phyloP scores from a whole-genome alignment of 2,113 vertebrate genomes.

The Noctilio leporinus region DNA sequence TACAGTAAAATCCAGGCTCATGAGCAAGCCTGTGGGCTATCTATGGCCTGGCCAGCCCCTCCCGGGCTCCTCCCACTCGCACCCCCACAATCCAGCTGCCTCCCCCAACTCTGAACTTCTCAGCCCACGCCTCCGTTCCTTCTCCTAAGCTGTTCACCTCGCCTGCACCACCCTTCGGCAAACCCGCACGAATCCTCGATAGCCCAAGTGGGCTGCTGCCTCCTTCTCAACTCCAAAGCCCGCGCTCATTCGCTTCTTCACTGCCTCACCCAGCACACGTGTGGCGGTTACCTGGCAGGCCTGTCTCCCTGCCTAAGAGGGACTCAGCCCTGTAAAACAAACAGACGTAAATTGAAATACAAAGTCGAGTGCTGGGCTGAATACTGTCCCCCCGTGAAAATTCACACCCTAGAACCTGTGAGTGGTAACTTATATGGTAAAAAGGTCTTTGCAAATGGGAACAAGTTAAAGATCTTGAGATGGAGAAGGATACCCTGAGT shows the following conservation, averaged over 20 bases:
- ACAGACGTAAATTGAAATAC: background rate
- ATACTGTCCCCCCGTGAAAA: background rate
- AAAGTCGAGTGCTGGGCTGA: background rate
- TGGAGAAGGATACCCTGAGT: background rate
- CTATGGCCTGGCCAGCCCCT: background rate
- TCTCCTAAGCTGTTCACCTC: background rate
- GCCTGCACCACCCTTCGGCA: background rate
- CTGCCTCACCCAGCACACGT: too few relatives aligned
- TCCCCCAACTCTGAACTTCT: background rate
- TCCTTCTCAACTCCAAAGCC: background rate
- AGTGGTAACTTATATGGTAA: background rate
- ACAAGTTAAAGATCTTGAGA: background rate
- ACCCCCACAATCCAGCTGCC: background rate
- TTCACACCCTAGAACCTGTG: background rate
- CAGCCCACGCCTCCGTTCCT: background rate
- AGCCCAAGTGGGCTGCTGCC: background rate
- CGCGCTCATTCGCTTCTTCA: background rate
- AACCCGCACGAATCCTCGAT: background rate
- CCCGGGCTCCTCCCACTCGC: background rate
- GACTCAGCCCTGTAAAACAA: background rate
- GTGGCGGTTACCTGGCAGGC: background rate
- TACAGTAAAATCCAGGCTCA: background rate
- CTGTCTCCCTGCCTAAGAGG: background rate
- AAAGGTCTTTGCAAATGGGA: background rate
- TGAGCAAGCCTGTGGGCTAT: fast-evolving